A percentile compares a stretch with the other conserved stretches of the same genome.
Evolutionary conservation across 2,113 vertebrate species (phyloP).

Genomic region (Sinosuthora webbiana): DNA sequence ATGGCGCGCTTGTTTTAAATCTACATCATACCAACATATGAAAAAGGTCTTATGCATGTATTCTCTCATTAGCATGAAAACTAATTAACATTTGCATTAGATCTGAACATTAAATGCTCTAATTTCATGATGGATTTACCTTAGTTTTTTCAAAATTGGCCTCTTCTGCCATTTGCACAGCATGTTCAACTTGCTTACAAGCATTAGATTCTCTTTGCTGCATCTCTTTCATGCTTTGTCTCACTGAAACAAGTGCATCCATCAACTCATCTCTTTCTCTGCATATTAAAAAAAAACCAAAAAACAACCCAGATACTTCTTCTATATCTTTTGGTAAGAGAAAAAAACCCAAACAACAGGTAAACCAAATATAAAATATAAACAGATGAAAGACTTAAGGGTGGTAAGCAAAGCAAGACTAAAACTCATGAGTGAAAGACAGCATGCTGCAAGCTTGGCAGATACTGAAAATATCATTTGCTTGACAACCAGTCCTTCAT

Average conservation of each 20-base stretch:
- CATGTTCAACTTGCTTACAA: constrained; percentile 87
- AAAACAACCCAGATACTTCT: neutral
- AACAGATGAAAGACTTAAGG: neutral
- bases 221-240: constrained; percentile 75
- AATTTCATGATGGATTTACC: constrained; percentile 52
- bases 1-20: neutral
- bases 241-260: constrained; percentile 75
- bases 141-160: constrained; percentile 86
- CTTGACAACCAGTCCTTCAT: neutral
- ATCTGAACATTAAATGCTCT: neutral
- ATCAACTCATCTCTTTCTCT: constrained; percentile 93
- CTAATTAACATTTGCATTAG: neutral
- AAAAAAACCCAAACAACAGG: neutral
- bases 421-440: neutral
- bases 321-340: neutral
- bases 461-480: neutral
- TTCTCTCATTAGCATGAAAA: neutral
- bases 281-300: neutral
- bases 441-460: neutral
- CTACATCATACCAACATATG: neutral
- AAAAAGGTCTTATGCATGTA: neutral
- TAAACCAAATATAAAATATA: neutral
- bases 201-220: constrained; percentile 85
- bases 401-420: neutral
- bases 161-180: constrained; percentile 88